phyloP scores from a whole-genome alignment of 1,140 invertebrate species.

The Lethocerus indicus region DNA sequence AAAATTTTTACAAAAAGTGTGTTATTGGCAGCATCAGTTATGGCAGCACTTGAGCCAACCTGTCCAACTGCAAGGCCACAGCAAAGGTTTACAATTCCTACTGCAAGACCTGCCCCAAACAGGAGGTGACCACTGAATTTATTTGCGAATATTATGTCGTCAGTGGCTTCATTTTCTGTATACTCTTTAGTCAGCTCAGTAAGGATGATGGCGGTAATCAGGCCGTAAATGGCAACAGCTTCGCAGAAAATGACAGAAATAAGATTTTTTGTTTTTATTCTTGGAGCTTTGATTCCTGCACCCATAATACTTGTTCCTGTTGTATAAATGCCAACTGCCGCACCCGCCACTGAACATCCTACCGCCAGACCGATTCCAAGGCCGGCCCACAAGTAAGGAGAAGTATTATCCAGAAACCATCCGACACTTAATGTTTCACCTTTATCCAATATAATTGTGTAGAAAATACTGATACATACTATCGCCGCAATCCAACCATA shows the following conservation, averaged over 20 bases:
- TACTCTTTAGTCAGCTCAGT: constrained; percentile 54
- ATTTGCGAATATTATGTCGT: constrained; percentile 33
- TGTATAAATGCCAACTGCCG: constrained; percentile 91
- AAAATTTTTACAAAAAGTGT: constrained; percentile 93
- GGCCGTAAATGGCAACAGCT: constrained; percentile 96
- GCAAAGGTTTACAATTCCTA: constrained; percentile 85
- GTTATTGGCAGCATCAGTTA: constrained; percentile 89
- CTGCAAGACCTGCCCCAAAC: constrained; percentile 89
- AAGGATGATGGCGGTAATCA: constrained; percentile 93
- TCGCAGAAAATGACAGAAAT: constrained; percentile 99
- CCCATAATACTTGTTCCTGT: constrained; percentile 93
- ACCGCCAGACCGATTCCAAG: constrained; percentile 87
- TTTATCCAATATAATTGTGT: constrained; percentile 74
- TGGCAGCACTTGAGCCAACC: constrained; percentile 87
- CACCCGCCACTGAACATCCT: constrained; percentile 91
- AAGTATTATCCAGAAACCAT: constrained; percentile 71
- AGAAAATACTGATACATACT: constrained; percentile 41
- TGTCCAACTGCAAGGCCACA: constrained; percentile 93
- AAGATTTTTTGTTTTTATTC: constrained; percentile 98
- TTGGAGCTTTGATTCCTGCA: constrained; percentile 92
- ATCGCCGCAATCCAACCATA: constrained; percentile 33
- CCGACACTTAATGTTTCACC: constrained; percentile 76
- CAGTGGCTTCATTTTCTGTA: constrained; percentile 18
- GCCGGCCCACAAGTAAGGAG: constrained; percentile 87
- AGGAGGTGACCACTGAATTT: constrained; percentile 76